Evolutionary conservation across 2,113 vertebrate genomes (phyloP).

Genomic region (Sinocyclocheilus anshuiensis): DNA sequence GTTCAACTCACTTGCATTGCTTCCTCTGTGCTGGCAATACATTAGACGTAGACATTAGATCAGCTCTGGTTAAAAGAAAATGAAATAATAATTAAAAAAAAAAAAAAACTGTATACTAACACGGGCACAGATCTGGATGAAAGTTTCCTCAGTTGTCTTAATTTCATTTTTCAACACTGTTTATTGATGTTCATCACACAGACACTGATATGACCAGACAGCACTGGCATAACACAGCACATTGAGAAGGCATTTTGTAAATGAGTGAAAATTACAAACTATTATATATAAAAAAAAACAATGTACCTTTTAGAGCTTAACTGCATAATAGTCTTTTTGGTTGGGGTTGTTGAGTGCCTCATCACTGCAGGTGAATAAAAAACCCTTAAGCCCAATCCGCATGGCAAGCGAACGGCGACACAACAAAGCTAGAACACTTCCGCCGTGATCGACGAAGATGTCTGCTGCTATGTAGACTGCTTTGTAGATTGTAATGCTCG

Average conservation of each 20-base stretch:
- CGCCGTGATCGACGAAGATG: neutral
- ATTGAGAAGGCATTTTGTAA: conserved; percentile 49
- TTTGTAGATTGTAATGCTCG: conserved; percentile 17
- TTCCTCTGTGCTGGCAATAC: conserved; percentile 49
- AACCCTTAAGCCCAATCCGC: neutral
- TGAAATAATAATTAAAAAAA: neutral
- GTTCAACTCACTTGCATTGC: conserved; percentile 43
- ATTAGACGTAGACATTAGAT: conserved; percentile 26
- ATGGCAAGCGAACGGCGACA: neutral
- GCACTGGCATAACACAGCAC: conserved; percentile 44
- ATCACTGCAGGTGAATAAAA: conserved; percentile 18
- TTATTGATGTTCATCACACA: conserved; percentile 30
- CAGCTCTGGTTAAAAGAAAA: conserved; percentile 35
- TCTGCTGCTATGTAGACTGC: conserved; percentile 19
- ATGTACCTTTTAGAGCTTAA: conserved; percentile 41
- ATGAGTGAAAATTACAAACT: conserved; percentile 39
- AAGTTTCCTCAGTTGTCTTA: conserved; percentile 47
- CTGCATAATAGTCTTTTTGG: conserved; percentile 34
- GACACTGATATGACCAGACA: conserved; percentile 43
- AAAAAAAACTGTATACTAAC: conserved; percentile 22
- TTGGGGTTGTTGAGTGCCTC: conserved; percentile 27
- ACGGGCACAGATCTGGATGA: conserved; percentile 56
- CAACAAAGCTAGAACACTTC: neutral
- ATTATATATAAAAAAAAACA: neutral
- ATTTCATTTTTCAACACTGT: conserved; percentile 32